Evolutionary conservation across 2,113 vertebrate genomes (phyloP).

Genomic region (Crocuta crocuta): DNA sequence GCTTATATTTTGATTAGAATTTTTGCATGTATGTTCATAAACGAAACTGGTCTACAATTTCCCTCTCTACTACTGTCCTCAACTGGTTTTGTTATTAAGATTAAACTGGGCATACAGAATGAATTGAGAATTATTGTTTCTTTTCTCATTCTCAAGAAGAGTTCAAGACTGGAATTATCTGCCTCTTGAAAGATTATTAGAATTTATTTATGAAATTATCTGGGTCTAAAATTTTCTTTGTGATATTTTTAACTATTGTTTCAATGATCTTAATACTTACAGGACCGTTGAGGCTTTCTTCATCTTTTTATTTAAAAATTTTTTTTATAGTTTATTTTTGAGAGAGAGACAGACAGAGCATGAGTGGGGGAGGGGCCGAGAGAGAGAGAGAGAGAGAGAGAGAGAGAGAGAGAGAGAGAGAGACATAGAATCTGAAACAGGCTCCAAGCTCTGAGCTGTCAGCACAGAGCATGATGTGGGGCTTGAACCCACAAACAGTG

Average conservation of each 20-base stretch:
- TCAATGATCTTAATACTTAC: background rate
- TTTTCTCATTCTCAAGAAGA: background rate
- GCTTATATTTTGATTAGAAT: constrained; percentile 41
- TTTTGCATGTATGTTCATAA: constrained; percentile 11
- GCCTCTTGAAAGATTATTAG: background rate
- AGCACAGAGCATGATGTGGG: too few relatives aligned
- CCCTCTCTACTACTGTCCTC: background rate
- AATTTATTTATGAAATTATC: background rate
- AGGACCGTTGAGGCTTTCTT: background rate
- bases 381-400: too few relatives aligned
- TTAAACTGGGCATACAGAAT: background rate
- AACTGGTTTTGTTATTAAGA: constrained; percentile 23
- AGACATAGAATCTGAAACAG: too few relatives aligned
- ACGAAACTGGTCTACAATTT: background rate
- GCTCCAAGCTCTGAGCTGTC: too few relatives aligned
- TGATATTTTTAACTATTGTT: background rate
- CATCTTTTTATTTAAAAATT: background rate
- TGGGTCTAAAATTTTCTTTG: background rate
- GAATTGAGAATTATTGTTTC: background rate
- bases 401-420: too few relatives aligned
- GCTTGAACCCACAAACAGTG: too few relatives aligned
- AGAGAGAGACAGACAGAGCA: too few relatives aligned
- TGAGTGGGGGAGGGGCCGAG: too few relatives aligned
- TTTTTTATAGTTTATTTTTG: too few relatives aligned
- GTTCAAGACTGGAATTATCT: background rate